Evolutionary conservation across 2,113 vertebrate species (phyloP).

Genomic region (Mus pahari): DNA sequence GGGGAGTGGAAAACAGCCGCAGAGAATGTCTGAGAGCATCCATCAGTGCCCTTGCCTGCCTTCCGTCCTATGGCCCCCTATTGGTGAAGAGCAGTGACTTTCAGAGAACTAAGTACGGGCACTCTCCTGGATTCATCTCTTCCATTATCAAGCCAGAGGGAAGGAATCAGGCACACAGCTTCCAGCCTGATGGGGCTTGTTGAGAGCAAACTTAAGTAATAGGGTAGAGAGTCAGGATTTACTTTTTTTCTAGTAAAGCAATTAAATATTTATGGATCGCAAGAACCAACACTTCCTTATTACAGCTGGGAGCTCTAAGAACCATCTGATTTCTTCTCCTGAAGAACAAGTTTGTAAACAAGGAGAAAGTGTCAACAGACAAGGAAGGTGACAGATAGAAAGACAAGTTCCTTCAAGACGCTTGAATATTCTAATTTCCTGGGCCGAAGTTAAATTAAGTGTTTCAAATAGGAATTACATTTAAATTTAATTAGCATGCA

Average conservation of each 20-base stretch:
- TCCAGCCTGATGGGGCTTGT: slow-evolving; percentile 66
- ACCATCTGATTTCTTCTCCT: slow-evolving; percentile 70
- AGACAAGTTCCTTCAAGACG: slow-evolving; percentile 80
- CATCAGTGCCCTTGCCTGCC: neutral
- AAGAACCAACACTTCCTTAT: slow-evolving; percentile 66
- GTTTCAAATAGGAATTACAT: slow-evolving; percentile 88
- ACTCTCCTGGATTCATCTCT: neutral
- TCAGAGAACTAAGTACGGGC: neutral
- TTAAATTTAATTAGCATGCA: slow-evolving; percentile 88
- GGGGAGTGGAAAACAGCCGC: neutral
- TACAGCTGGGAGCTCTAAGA: slow-evolving; percentile 65
- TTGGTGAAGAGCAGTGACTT: neutral
- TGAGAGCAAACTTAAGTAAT: slow-evolving; percentile 61
- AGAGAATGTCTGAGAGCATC: neutral
- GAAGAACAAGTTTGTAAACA: slow-evolving; percentile 80
- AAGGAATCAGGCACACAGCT: neutral
- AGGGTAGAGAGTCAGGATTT: neutral
- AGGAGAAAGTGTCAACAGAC: slow-evolving; percentile 74
- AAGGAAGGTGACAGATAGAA: slow-evolving; percentile 78
- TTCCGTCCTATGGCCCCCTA: neutral
- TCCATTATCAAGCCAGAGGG: slow-evolving; percentile 41
- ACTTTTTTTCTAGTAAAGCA: slow-evolving; percentile 37
- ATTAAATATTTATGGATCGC: slow-evolving; percentile 74
- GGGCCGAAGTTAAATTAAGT: slow-evolving; percentile 85
- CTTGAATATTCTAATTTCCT: slow-evolving; percentile 83